Base-by-base conservation (phyloP, 2,888 invertebrate species). In the Nesidiocoris tenuis region DNA sequence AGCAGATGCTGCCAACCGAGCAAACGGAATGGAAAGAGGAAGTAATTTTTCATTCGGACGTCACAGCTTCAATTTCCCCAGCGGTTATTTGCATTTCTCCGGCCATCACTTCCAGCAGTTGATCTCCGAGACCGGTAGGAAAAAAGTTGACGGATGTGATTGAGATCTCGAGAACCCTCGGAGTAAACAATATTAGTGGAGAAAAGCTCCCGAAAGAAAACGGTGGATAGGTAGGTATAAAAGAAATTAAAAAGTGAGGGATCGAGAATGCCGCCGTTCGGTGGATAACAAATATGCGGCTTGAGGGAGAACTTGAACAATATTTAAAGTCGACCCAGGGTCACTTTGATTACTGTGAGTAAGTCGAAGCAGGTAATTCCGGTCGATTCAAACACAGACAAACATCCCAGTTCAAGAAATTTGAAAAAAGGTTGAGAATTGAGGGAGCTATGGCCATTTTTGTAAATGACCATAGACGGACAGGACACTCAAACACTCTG, bases 11-110 rank as follows among this genome's bases (percentile, higher is more conserved):
- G 19, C 65, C 25, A 65, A 65, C 64, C 25, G 23, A n/a, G n/a
- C n/a, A n/a, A n/a, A n/a, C 5, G 25, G 39, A 19, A 65, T 24
- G 65, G 9, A 64, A 64, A 23, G 25, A 39, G 25, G 65, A 65
- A 18, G 19, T 65, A 65, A 65, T 65, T 65, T 65, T 65, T 65
- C 65, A 65, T 65, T 65, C 39, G 65, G 65, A 65, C 65, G 65
- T 65, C 65, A 19, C 65, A 65, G 65, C 39, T 65, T 65, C 65
- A 65, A 65, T 65, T 65, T 22, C 23, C 23, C 64, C 39, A 12
- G 12, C 39, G 5, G 39, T 39, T 39, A 39, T 39, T 39, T 39
- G 39, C 39, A 39, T 39, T 39, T n/a, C 39, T 12, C 39, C 39
- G 12, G 3, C 39, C n/a, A n/a, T 39, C 39, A 12, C 39, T 39